These are phyloP conservation scores for Trichonephila clavipes DNA, from an alignment of 1,140 invertebrate genomes.

Conservation along the genomic window DNA sequence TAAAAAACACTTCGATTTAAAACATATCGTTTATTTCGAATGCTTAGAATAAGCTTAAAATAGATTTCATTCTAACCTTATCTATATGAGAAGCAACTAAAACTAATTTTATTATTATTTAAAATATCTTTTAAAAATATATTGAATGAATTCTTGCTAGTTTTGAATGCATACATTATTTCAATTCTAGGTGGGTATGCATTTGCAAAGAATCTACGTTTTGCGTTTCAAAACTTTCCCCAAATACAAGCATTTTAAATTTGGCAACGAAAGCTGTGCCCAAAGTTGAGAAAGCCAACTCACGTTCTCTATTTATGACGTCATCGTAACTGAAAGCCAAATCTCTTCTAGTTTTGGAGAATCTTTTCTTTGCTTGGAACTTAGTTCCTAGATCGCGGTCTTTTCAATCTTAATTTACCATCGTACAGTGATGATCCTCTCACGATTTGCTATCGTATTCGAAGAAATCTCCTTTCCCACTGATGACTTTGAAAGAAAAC, in stretches of 20 bases:
- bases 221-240: not conserved
- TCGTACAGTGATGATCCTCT: constrained; percentile 13
- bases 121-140: no score
- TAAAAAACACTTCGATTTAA: no score
- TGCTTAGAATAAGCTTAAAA: no score
- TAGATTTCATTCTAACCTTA: no score
- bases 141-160: no score
- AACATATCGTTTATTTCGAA: no score
- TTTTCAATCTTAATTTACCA: constrained; percentile 41
- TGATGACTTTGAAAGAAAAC: constrained; percentile 33
- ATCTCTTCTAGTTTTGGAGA: not conserved
- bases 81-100: no score
- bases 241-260: constrained; percentile 34
- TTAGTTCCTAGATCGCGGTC: not conserved
- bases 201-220: not conserved
- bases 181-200: not conserved
- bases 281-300: constrained; percentile 7
- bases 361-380: constrained; percentile 7
- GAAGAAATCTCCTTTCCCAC: not conserved
- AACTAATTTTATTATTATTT: no score
- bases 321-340: constrained; percentile 56
- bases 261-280: constrained; percentile 15
- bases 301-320: constrained; percentile 68
- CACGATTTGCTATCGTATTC: constrained; percentile 10
- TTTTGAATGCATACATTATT: no score